phyloP scores from a whole-genome alignment of 2,888 invertebrate species.

The Zonitis immaculata region DNA sequence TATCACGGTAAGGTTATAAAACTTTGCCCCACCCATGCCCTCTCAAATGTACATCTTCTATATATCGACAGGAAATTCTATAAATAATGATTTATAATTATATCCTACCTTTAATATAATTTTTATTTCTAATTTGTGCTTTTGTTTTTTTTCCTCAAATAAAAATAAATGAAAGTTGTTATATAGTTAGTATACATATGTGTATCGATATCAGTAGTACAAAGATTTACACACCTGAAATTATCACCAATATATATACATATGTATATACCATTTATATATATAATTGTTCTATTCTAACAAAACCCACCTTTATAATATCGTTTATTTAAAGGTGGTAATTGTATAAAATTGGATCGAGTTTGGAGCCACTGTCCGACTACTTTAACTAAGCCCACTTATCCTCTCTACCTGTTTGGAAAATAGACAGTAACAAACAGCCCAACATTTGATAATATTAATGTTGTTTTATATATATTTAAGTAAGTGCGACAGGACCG shows the following conservation, averaged over 20 bases:
- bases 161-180: neutral
- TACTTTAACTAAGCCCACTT: constrained; percentile 41
- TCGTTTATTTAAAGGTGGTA: constrained; percentile 10
- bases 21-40: too few relatives aligned
- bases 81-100: constrained; percentile 47
- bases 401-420: constrained; percentile 40
- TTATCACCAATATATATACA: constrained; percentile 19
- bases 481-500: too few relatives aligned
- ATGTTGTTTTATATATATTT: neutral
- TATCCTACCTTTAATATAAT: too few relatives aligned
- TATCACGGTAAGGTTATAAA: too few relatives aligned
- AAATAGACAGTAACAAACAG: constrained; percentile 35
- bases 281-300: constrained; percentile 11
- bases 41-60: too few relatives aligned
- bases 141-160: too few relatives aligned
- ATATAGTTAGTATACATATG: neutral
- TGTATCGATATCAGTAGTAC: constrained; percentile 40
- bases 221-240: constrained; percentile 44
- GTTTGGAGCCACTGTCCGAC: constrained; percentile 36
- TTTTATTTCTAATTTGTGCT: too few relatives aligned
- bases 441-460: constrained; percentile 3
- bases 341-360: constrained; percentile 12
- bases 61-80: constrained; percentile 46
- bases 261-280: too few relatives aligned
- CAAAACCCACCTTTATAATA: constrained; percentile 20